phyloP scores from a whole-genome alignment of 2,888 invertebrate genomes.

The Leptinotarsa peninsularis region DNA sequence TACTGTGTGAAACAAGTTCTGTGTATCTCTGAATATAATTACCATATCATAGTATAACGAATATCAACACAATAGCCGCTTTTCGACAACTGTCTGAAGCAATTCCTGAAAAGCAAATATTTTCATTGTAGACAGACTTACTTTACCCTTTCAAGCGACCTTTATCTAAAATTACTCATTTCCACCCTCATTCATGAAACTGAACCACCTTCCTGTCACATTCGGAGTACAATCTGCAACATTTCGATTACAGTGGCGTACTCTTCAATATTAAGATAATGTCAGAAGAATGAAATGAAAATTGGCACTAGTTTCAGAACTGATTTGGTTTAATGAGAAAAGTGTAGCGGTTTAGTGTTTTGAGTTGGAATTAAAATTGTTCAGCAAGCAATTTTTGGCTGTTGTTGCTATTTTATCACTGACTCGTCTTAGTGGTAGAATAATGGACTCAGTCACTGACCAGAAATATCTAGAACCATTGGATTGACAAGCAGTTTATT shows the following conservation, averaged over 20 bases:
- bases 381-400: too few relatives aligned
- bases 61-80: not conserved
- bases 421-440: too few relatives aligned
- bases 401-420: too few relatives aligned
- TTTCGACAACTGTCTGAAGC: conserved; percentile 22
- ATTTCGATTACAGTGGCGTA: conserved; percentile 8
- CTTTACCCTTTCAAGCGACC: conserved; percentile 28
- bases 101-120: conserved; percentile 26
- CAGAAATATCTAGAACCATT: too few relatives aligned
- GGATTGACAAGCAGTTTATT: too few relatives aligned
- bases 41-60: not conserved
- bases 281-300: too few relatives aligned
- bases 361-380: too few relatives aligned
- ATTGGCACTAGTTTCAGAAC: too few relatives aligned
- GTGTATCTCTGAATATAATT: not conserved
- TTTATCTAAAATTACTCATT: conserved; percentile 41
- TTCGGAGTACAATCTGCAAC: not conserved
- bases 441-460: too few relatives aligned
- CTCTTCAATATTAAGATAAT: not conserved
- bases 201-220: not conserved
- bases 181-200: conserved; percentile 32
- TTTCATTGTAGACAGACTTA: conserved; percentile 18
- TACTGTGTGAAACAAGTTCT: not conserved
- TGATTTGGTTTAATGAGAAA: too few relatives aligned
- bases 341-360: too few relatives aligned